Percentiles rank a stretch among this genome's conserved stretches.
Evolutionary conservation across 1,140 invertebrate species (phyloP).

Genomic region (Hylaeus anthracinus): DNA sequence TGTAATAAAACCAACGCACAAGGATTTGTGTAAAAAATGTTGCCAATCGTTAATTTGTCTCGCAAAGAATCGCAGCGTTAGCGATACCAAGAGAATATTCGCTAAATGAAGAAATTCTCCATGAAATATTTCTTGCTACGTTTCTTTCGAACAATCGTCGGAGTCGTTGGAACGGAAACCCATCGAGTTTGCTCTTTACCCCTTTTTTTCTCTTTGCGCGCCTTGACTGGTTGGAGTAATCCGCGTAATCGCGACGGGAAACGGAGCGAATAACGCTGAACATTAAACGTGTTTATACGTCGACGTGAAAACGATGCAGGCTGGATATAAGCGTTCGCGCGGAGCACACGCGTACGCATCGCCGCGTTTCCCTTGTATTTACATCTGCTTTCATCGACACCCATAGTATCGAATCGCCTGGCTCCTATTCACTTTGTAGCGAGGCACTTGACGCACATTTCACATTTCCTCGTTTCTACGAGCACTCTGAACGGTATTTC

Average conservation of each 20-base stretch:
- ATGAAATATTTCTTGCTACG: not conserved
- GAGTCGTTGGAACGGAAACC: not conserved
- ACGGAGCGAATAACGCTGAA: not conserved
- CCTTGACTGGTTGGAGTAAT: not conserved
- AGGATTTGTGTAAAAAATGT: no score
- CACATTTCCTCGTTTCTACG: not conserved
- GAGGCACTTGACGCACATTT: not conserved
- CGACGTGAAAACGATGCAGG: not conserved
- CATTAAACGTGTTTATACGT: constrained; percentile 6
- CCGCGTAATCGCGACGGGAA: not conserved
- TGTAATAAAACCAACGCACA: no score
- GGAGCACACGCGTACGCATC: constrained; percentile 6
- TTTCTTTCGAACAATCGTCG: not conserved
- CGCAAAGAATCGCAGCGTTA: not conserved
- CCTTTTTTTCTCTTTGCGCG: not conserved
- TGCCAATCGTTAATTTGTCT: no score
- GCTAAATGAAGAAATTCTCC: not conserved
- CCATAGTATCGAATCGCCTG: not conserved
- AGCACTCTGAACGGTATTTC: not conserved
- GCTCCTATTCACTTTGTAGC: not conserved
- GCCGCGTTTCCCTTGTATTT: constrained; percentile 4
- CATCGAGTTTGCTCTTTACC: not conserved
- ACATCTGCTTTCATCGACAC: not conserved
- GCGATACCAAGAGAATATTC: not conserved
- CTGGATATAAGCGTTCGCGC: not conserved